Base-by-base conservation (phyloP, 2,113 vertebrate genomes). In the Protobothrops flavoviridis region DNA sequence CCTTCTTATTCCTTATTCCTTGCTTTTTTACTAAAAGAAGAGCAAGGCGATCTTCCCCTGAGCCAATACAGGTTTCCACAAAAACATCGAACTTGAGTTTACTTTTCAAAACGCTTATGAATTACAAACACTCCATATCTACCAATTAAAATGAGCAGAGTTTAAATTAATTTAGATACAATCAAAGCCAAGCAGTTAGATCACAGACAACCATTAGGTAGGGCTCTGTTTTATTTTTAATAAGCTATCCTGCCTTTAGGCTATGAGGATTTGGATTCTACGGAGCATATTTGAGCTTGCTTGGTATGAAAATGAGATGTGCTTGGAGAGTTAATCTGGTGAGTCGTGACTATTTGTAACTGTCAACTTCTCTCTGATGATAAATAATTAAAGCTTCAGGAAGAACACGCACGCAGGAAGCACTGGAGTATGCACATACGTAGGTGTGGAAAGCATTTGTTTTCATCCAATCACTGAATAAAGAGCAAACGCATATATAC, bases 381-480 rank as follows among this genome's bases (percentile, higher is more conserved):
- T 97, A 97, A 97, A 97, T 98, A 98, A 98, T 98, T 98, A 98
- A 98, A 97, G 97, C 96, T 96, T 96, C 96, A 97, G 95, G 93
- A 97, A 97, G 94, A 95, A 96, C 90, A 96, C 93, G 92, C 93
- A 92, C 69, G 94, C 94, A 96, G 97, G 97, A 97, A 97, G 94
- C 94, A 55, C 93, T 96, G 94, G 95, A 96, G 96, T 96, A 96
- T 96, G 96, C 93, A 95, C 95, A 89, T 94, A 95, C 93, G 94
- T 97, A 98, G 97, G 96, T 97, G 97, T 97, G 95, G 94, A 96
- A 96, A 96, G 96, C 95, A 96, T 95, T 97, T 95, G 93, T 97
- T 98, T 97, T 97, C 97, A 98, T 96, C 97, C 97, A 97, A 97
- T 97, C 95, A 9, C 94, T 96, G 96, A 97, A 97, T 97, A 97